These are phyloP conservation scores for Pandemis cinnamomeana DNA, from an alignment of 2,888 invertebrate species.

Conservation along the genomic window DNA sequence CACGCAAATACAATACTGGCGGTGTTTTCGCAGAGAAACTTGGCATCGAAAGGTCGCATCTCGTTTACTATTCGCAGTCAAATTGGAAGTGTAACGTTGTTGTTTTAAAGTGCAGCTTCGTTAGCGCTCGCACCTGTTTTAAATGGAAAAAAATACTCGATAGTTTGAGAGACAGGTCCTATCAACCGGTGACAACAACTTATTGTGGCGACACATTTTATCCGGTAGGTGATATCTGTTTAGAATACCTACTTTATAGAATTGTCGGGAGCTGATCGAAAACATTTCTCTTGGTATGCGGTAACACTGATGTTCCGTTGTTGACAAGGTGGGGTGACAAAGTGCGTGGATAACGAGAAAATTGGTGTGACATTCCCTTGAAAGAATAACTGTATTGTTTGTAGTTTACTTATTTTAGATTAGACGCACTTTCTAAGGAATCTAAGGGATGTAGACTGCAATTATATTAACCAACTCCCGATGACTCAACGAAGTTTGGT, in stretches of 20 bases:
- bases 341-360: slow-evolving; percentile 24
- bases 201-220: slow-evolving; percentile 78
- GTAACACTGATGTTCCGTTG: slow-evolving; percentile 9
- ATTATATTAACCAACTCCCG: too few species aligned
- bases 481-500: too few species aligned
- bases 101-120: slow-evolving; percentile 1
- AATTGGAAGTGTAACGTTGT: slow-evolving; percentile 28
- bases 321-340: slow-evolving; percentile 26
- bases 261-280: slow-evolving; percentile 67
- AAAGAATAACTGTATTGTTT: background rate
- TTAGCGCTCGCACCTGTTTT: background rate
- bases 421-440: background rate
- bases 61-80: background rate
- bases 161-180: slow-evolving; percentile 82
- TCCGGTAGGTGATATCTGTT: slow-evolving; percentile 74
- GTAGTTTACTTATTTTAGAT: background rate
- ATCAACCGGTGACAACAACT: slow-evolving; percentile 82
- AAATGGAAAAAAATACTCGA: slow-evolving; percentile 54
- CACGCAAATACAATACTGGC: slow-evolving; percentile 44
- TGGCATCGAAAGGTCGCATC: slow-evolving; percentile 46
- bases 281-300: slow-evolving; percentile 59
- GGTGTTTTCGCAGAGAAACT: slow-evolving; percentile 45
- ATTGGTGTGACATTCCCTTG: slow-evolving; percentile 12
- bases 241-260: slow-evolving; percentile 64
- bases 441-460: too few species aligned